A percentile compares a stretch with the other conserved stretches of the same genome.
Conservation (phyloP, 2,888 invertebrate genomes). For the Laspeyria flexula region DNA sequence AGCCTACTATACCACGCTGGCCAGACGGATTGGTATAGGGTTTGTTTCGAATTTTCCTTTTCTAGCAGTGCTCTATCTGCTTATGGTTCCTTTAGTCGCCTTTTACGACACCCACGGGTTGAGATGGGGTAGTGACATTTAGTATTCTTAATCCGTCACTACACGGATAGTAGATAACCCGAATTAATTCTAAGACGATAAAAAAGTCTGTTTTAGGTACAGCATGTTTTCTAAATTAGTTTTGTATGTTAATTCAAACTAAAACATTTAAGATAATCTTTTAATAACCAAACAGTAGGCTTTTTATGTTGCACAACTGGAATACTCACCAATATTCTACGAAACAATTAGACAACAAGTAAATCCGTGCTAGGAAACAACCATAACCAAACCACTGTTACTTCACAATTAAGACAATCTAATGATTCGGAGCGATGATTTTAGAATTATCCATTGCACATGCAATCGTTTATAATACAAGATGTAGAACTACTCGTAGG, state of each 20-base stretch:
- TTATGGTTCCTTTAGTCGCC: no score
- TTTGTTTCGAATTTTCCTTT: no score
- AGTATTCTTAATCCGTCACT: no score
- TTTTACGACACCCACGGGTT: no score
- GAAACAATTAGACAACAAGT: slow-evolving; percentile 18
- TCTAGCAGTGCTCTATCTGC: no score
- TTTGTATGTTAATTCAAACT: background rate
- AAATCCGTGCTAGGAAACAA: slow-evolving; percentile 16
- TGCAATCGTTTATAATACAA: slow-evolving; percentile 46
- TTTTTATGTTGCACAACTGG: slow-evolving; percentile 18
- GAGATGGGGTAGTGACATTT: no score
- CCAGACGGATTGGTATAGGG: no score
- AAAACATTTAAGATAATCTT: background rate
- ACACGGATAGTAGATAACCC: no score
- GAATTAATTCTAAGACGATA: no score
- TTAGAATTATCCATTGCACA: slow-evolving; percentile 37
- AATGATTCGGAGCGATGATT: slow-evolving; percentile 18
- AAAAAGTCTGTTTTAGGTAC: no score
- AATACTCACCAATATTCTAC: slow-evolving; percentile 45
- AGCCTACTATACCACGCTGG: no score
- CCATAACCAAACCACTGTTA: slow-evolving; percentile 42
- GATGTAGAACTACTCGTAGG: slow-evolving; percentile 43
- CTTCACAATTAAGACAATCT: slow-evolving; percentile 19
- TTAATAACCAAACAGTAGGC: background rate
- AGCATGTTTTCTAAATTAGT: background rate